A percentile compares a stretch with the other conserved stretches of the same genome.
phyloP scores from a whole-genome alignment of 2,113 vertebrate species.

The Scalopus aquaticus region DNA sequence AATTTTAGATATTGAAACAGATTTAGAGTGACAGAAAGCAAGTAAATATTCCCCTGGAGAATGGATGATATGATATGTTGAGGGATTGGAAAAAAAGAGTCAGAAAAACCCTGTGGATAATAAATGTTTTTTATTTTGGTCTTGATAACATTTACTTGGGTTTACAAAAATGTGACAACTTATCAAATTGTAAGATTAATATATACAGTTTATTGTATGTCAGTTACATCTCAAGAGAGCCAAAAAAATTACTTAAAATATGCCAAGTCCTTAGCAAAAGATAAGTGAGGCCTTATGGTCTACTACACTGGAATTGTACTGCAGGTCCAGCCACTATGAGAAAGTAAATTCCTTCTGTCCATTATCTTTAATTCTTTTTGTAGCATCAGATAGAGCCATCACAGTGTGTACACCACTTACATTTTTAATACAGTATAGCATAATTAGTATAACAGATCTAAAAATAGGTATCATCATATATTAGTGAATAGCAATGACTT shows the following conservation, averaged over 20 bases:
- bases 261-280: background rate
- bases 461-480: background rate
- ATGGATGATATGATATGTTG: background rate
- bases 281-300: background rate
- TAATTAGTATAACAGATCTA: background rate
- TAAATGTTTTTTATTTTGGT: background rate
- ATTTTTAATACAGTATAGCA: background rate
- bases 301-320: background rate
- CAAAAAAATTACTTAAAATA: background rate
- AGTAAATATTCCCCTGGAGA: background rate
- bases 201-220: too few relatives aligned
- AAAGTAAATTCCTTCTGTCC: background rate
- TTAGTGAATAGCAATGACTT: background rate
- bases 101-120: background rate
- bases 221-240: background rate
- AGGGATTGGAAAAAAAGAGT: background rate
- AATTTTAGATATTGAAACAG: background rate
- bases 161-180: background rate
- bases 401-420: background rate
- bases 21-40: background rate
- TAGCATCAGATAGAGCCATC: background rate
- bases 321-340: background rate
- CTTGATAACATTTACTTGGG: background rate
- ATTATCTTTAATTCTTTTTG: background rate
- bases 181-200: background rate